Conservation (phyloP, 2,797 vertebrate species). For the Xenops minutus region DNA sequence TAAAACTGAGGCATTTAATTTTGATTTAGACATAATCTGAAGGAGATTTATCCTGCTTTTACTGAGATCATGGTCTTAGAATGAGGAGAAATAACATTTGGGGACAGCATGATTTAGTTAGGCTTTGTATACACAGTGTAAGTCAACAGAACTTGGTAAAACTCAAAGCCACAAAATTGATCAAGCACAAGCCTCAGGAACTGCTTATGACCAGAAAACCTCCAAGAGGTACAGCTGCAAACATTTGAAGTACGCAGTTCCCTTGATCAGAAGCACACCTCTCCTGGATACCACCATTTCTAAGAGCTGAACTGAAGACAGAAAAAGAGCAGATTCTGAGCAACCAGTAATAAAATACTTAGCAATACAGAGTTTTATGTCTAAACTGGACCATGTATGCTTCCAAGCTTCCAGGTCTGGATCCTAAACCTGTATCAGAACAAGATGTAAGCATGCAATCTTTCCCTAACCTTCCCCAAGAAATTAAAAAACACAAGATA, state of each 20-base stretch:
- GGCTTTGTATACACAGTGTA: neutral
- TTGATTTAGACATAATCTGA: neutral
- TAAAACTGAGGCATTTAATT: neutral
- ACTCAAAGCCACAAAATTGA: conserved; percentile 10
- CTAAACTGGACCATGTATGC: rapidly evolving
- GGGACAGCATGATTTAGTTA: neutral
- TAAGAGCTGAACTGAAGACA: neutral
- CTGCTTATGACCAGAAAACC: neutral
- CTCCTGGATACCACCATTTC: neutral
- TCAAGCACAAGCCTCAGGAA: neutral
- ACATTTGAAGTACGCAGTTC: neutral
- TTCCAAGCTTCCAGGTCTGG: neutral
- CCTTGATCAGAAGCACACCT: neutral
- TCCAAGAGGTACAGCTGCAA: conserved; percentile 9
- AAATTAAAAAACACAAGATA: neutral
- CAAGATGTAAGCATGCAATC: neutral
- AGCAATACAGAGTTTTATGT: neutral
- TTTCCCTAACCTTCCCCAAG: neutral
- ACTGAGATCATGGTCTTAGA: neutral
- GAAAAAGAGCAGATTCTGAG: neutral
- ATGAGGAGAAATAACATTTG: neutral
- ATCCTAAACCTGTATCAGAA: neutral
- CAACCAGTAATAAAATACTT: neutral
- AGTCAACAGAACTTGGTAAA: conserved; percentile 34
- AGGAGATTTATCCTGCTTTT: neutral